Percentiles rank a stretch among this genome's conserved stretches.
Evolutionary conservation across 2,888 invertebrate genomes (phyloP).

Genomic region (Drosophila austrosaltans): DNA sequence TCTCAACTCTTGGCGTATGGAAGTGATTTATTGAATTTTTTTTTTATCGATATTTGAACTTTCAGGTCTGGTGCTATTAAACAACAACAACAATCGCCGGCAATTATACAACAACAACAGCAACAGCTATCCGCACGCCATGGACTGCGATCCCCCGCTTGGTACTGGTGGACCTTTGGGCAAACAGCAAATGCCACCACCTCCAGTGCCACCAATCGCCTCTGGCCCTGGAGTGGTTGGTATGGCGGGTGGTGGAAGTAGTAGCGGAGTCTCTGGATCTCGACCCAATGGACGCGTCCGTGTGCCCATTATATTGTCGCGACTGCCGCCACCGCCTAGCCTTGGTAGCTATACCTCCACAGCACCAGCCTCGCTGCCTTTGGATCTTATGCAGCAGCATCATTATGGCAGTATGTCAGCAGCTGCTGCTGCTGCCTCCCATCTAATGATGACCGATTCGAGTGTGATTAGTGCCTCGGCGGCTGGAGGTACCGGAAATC

Average conservation of each 20-base stretch:
- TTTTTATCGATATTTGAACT: background rate
- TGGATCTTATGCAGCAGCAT: slow-evolving; percentile 75
- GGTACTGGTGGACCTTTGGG: slow-evolving; percentile 61
- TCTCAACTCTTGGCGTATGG: background rate
- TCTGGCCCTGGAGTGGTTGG: slow-evolving; percentile 1
- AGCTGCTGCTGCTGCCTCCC: slow-evolving; percentile 80
- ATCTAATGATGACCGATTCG: slow-evolving; percentile 83
- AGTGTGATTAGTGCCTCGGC: slow-evolving; percentile 82
- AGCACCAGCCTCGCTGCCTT: slow-evolving; percentile 82
- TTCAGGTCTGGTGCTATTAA: slow-evolving; percentile 22
- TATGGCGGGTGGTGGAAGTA: background rate
- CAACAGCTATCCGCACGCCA: slow-evolving; percentile 85
- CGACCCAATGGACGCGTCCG: slow-evolving; percentile 57
- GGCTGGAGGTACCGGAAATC: slow-evolving; percentile 61
- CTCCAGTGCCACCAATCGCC: slow-evolving; percentile 55
- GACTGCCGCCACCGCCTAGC: slow-evolving; percentile 34
- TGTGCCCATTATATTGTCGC: slow-evolving; percentile 39
- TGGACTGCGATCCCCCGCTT: slow-evolving; percentile 91
- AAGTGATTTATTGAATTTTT: background rate
- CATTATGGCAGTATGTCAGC: slow-evolving; percentile 75
- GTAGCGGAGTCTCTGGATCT: background rate
- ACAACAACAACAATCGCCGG: slow-evolving; percentile 52
- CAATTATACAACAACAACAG: slow-evolving; percentile 51
- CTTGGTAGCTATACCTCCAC: slow-evolving; percentile 59
- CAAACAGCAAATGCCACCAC: slow-evolving; percentile 65